These are phyloP conservation scores for Stichodactyla helianthus DNA, from an alignment of 64 coral and sea anemone genomes.

Conservation along the genomic window DNA sequence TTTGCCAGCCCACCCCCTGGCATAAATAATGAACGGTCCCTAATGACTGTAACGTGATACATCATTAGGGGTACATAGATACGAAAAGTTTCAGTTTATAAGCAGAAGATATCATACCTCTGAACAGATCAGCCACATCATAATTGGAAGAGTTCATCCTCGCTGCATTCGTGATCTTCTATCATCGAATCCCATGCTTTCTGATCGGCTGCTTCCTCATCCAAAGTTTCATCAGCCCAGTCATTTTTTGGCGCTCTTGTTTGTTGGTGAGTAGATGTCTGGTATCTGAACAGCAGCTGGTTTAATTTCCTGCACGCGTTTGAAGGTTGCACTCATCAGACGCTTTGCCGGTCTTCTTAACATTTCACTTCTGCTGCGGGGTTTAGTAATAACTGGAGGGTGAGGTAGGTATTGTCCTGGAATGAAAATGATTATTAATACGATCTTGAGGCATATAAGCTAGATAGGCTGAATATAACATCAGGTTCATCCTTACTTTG, in stretches of 20 bases:
- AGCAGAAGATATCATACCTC: too few species aligned
- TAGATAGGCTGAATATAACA: too few species aligned
- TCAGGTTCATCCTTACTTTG: too few species aligned
- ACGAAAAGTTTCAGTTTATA: too few species aligned
- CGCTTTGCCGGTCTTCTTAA: neutral
- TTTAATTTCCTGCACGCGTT: neutral
- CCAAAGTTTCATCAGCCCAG: neutral
- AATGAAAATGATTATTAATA: neutral
- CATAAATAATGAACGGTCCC: too few species aligned
- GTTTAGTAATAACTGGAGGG: neutral
- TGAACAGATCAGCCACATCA: too few species aligned
- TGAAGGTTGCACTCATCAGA: neutral
- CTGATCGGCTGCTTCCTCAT: neutral
- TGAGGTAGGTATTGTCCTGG: neutral
- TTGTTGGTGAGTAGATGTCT: neutral
- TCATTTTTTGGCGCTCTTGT: neutral
- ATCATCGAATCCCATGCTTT: neutral
- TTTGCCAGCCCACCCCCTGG: too few species aligned
- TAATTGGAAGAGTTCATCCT: neutral
- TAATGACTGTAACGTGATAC: too few species aligned
- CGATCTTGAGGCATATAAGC: too few species aligned
- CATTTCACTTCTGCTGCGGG: neutral
- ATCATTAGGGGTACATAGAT: too few species aligned
- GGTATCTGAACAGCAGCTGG: neutral
- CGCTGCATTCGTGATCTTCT: neutral